Conservation (phyloP, 2,113 vertebrate species). For the Lasiurus borealis region DNA sequence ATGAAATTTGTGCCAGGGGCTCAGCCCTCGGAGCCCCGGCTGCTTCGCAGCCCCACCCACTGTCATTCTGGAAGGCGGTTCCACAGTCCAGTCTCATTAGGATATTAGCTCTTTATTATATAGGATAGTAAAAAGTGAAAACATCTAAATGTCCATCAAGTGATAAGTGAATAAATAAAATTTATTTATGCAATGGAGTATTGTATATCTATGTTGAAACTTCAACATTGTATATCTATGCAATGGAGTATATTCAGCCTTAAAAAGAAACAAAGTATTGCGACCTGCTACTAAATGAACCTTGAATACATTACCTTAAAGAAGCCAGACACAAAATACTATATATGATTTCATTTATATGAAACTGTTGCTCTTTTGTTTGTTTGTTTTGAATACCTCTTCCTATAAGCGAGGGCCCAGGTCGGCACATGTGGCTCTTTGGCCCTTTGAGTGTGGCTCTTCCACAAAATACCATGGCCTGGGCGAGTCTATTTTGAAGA, state of each 20-base stretch:
- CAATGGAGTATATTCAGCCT: background rate
- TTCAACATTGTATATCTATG: background rate
- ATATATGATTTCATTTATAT: background rate
- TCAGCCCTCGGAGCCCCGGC: too few relatives aligned
- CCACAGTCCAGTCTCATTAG: too few relatives aligned
- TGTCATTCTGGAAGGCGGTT: too few relatives aligned
- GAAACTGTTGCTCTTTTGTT: background rate
- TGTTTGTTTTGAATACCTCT: constrained; percentile 16
- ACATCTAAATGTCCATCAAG: background rate
- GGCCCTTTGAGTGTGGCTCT: too few relatives aligned
- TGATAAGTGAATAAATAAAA: background rate
- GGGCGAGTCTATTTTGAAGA: too few relatives aligned
- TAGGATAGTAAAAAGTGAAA: background rate
- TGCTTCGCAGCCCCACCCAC: too few relatives aligned
- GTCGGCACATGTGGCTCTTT: too few relatives aligned
- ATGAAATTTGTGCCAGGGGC: too few relatives aligned
- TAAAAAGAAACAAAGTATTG: background rate
- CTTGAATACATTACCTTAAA: constrained; percentile 30
- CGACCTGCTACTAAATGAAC: background rate
- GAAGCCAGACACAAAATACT: background rate
- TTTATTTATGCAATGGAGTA: background rate
- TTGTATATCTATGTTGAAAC: background rate
- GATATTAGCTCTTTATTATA: too few relatives aligned
- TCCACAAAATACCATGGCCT: too few relatives aligned
- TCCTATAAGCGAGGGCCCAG: background rate